Evolutionary conservation across 2,888 invertebrate genomes (phyloP).

Genomic region (Schrankia costaestrigalis): DNA sequence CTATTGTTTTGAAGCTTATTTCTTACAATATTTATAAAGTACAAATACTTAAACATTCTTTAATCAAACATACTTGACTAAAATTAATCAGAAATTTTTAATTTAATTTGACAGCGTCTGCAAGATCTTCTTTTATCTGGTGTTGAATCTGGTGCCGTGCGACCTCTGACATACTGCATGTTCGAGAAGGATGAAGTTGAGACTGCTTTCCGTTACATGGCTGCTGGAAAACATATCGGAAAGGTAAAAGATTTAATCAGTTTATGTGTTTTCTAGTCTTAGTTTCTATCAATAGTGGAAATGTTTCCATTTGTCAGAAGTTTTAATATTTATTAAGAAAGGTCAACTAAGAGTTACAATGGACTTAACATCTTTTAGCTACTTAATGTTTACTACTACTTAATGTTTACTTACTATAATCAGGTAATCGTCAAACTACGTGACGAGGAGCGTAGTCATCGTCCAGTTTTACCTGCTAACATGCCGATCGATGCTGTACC

Average conservation of each 20-base stretch:
- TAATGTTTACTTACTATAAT: neutral
- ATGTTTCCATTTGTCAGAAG: too few species aligned
- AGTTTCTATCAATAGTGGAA: too few species aligned
- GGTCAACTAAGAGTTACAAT: too few species aligned
- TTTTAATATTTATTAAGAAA: too few species aligned
- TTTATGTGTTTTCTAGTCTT: too few species aligned
- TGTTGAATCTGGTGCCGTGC: slow-evolving; percentile 82
- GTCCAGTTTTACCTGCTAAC: slow-evolving; percentile 43
- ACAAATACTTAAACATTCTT: too few species aligned
- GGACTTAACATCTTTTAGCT: neutral
- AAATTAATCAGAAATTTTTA: too few species aligned
- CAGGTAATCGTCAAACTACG: slow-evolving; percentile 79
- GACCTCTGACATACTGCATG: slow-evolving; percentile 82
- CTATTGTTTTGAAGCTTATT: too few species aligned
- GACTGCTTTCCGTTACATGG: slow-evolving; percentile 81
- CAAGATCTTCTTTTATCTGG: slow-evolving; percentile 81
- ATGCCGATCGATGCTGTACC: slow-evolving; percentile 59
- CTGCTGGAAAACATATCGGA: slow-evolving; percentile 87
- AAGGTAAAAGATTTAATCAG: slow-evolving; percentile 61
- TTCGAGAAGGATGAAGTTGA: slow-evolving; percentile 82
- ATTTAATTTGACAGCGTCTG: slow-evolving; percentile 55
- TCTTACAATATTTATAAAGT: too few species aligned
- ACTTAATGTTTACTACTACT: neutral
- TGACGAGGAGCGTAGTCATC: slow-evolving; percentile 63
- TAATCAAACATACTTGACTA: too few species aligned